Percentiles rank a stretch among this genome's conserved stretches.
These are phyloP conservation scores for Anableps anableps DNA, from an alignment of 2,797 vertebrate genomes.

Conservation along the genomic window DNA sequence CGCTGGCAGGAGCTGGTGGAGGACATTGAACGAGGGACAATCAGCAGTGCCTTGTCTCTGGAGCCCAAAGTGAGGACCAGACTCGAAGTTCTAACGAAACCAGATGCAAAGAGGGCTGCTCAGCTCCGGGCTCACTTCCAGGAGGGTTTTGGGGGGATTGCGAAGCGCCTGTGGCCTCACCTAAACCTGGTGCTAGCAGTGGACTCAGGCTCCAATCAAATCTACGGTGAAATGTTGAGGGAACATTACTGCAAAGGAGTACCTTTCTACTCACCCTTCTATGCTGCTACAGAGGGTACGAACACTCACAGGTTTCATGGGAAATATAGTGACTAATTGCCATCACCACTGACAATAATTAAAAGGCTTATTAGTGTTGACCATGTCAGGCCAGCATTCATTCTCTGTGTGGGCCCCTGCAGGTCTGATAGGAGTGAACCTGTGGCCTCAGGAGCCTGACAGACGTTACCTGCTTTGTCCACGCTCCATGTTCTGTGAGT, in stretches of 20 bases:
- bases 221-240: conserved; percentile 84
- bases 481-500: conserved; percentile 89
- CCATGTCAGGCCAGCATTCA: background rate
- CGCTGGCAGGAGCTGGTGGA: conserved; percentile 82
- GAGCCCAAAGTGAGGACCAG: conserved; percentile 65
- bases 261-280: conserved; percentile 90
- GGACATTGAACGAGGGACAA: conserved; percentile 82
- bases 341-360: background rate
- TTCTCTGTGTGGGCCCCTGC: conserved; percentile 11
- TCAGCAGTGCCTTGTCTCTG: conserved; percentile 75
- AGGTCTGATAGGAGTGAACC: conserved; percentile 90
- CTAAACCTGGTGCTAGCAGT: conserved; percentile 87
- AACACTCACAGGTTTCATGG: background rate
- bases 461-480: conserved; percentile 88
- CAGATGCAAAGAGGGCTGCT: conserved; percentile 79
- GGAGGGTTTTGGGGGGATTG: conserved; percentile 83
- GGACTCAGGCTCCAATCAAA: conserved; percentile 83
- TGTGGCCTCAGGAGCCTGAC: conserved; percentile 82
- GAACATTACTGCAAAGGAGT: conserved; percentile 86
- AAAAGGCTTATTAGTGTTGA: background rate
- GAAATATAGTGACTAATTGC: background rate
- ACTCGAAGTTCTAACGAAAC: conserved; percentile 76
- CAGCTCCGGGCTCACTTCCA: conserved; percentile 80
- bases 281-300: conserved; percentile 86
- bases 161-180: conserved; percentile 86